phyloP scores from a whole-genome alignment of 2,797 vertebrate genomes.

The Triplophysa bombifrons region DNA sequence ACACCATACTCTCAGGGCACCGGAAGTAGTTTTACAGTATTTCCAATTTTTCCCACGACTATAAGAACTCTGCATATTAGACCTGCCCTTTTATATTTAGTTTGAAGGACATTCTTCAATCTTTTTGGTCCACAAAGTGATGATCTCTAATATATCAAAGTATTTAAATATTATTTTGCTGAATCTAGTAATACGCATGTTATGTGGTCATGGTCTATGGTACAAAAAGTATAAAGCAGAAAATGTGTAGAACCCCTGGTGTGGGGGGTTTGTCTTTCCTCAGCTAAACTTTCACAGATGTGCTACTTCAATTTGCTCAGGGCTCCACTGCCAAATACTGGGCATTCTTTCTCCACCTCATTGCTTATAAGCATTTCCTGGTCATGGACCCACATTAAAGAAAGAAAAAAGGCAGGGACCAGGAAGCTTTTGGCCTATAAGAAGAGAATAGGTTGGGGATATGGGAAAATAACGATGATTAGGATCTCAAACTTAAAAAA shows the following conservation, averaged over 20 bases:
- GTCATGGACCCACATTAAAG: conserved; percentile 66
- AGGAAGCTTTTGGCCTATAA: conserved; percentile 50
- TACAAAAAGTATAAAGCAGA: conserved; percentile 44
- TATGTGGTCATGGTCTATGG: no score
- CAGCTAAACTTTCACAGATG: conserved; percentile 81
- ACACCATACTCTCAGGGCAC: no score
- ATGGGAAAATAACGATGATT: neutral
- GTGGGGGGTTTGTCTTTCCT: conserved; percentile 66
- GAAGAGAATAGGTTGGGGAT: conserved; percentile 18
- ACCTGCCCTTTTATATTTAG: no score
- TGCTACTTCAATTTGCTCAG: conserved; percentile 56
- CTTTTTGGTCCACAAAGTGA: no score
- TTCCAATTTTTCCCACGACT: no score
- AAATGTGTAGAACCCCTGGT: conserved; percentile 54
- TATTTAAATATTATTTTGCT: no score
- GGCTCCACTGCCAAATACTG: conserved; percentile 54
- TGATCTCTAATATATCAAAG: no score
- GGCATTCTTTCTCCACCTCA: conserved; percentile 64
- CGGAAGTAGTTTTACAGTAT: no score
- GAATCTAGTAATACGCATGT: no score
- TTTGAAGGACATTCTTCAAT: no score
- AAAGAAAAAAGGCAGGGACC: conserved; percentile 66
- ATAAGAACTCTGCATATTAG: no score
- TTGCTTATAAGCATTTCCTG: conserved; percentile 78
- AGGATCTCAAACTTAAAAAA: neutral